Base-by-base conservation (phyloP, 2,113 vertebrate species). In the Mesocricetus auratus region DNA sequence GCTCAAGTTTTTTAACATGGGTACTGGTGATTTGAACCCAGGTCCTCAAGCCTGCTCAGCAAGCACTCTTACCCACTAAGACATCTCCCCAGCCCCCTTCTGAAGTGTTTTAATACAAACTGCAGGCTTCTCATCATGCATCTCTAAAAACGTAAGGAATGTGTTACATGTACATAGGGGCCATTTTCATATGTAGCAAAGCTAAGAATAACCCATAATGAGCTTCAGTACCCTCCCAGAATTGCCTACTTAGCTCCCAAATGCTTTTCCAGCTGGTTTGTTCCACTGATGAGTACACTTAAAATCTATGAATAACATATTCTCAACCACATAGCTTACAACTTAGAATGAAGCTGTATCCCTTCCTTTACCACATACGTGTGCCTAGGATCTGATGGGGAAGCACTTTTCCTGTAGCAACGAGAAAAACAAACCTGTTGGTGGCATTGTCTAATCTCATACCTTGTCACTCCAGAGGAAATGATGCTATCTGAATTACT, bases 141-240 rank as follows among this genome's bases (percentile, higher is more conserved):
- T 91, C 73, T 86, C 24, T 89, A 21, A 90, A 91, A 83, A 73
- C 62, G 10, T 88, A 94, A 90, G 33, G 22, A 60, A 77, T 86
- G 47, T 71, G 5, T n/a, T 56, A 24, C n/a, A 0, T 71, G 42
- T 62, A 81, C 77, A 39, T 39, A 58, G 9, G 60, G 33, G 39
- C 12, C 22, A 39, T 87, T 91, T 83, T 79, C 53, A 53, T 86
- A 53, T 50, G 10, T 81, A 81, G 36, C 13, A 94, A 95, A 94
- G 74, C 58, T 75, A 39, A 60, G 17, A 90, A 71, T 92, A 91
- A 82, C 89, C 22, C 9, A 29, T 29, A 58, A 39, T 87, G 58
- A 45, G 60, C 31, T 77, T 47, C 89, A 26, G n/a, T 89, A 24
- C 13, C 62, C 5, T 62, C 50, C 47, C 13, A 15, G 73, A 82